Evolutionary conservation across 2,113 vertebrate genomes (phyloP).

Genomic region (Takifugu flavidus): DNA sequence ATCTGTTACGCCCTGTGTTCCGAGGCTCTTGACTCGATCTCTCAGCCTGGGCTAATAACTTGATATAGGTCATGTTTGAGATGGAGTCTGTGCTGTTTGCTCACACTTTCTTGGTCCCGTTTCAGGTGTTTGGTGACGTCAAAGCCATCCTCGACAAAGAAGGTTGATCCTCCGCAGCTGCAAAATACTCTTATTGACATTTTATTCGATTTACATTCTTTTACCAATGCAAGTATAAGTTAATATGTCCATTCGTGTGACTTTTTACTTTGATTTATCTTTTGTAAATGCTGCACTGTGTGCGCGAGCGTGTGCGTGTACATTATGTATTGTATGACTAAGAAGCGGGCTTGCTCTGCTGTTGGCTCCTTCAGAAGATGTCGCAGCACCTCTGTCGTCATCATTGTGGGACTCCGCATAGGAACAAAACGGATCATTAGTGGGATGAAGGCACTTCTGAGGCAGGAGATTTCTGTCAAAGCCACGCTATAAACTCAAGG

Average conservation of each 20-base stretch:
- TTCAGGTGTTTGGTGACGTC: conserved; percentile 91
- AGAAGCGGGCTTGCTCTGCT: conserved; percentile 9
- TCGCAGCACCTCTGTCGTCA: conserved; percentile 6
- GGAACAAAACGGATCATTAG: conserved; percentile 7
- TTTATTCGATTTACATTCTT: conserved; percentile 31
- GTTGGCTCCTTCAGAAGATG: conserved; percentile 6
- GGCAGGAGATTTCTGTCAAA: not conserved
- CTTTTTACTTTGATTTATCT: conserved; percentile 47
- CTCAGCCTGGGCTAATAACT: not conserved
- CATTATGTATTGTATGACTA: conserved; percentile 32
- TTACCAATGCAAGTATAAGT: conserved; percentile 47
- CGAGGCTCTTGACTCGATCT: not conserved
- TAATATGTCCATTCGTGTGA: conserved; percentile 44
- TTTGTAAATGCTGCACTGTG: conserved; percentile 52
- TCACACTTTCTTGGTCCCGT: conserved; percentile 16
- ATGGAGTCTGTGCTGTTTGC: not conserved
- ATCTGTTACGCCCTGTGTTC: no score
- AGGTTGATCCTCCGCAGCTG: conserved; percentile 66
- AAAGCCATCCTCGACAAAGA: conserved; percentile 87
- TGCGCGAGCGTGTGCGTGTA: conserved; percentile 37
- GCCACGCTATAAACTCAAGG: not conserved
- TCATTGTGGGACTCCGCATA: conserved; percentile 28
- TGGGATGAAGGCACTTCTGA: not conserved
- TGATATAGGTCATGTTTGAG: not conserved
- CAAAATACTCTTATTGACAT: conserved; percentile 39